These are phyloP conservation scores for Ormyrus rosae DNA, from an alignment of 2,888 invertebrate genomes.

Conservation along the genomic window DNA sequence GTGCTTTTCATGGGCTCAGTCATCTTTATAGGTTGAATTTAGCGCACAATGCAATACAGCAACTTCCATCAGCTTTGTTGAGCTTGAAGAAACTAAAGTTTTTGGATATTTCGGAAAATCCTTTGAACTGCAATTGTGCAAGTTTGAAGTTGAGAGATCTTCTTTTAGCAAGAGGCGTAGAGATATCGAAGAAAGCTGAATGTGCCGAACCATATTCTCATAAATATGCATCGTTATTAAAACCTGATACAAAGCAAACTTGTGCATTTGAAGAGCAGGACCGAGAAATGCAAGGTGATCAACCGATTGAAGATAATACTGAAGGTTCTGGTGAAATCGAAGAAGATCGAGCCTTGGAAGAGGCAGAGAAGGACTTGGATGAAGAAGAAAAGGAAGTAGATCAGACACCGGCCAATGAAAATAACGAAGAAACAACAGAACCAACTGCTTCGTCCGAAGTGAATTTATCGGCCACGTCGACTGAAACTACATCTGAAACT, in stretches of 20 bases:
- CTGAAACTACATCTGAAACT: conserved; percentile 13
- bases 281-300: conserved; percentile 78
- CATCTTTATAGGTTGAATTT: conserved; percentile 81
- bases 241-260: conserved; percentile 75
- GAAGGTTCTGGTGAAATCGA: conserved; percentile 62
- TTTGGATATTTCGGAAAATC: conserved; percentile 83
- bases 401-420: conserved; percentile 17
- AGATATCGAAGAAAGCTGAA: conserved; percentile 74
- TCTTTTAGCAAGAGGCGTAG: conserved; percentile 74
- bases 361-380: neutral
- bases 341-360: conserved; percentile 5
- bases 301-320: conserved; percentile 75
- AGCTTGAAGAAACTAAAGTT: conserved; percentile 79
- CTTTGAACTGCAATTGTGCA: conserved; percentile 83
- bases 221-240: conserved; percentile 79
- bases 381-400: conserved; percentile 38
- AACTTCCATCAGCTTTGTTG: conserved; percentile 80
- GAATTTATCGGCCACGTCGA: conserved; percentile 12
- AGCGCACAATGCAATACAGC: conserved; percentile 79
- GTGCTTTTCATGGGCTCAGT: conserved; percentile 77
- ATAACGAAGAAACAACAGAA: conserved; percentile 45
- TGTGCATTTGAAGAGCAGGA: conserved; percentile 70
- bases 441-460: conserved; percentile 22
- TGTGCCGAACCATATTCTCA: conserved; percentile 79
- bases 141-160: conserved; percentile 81